Conservation (phyloP, 2,888 invertebrate species). For the Nemoura dubitans region DNA sequence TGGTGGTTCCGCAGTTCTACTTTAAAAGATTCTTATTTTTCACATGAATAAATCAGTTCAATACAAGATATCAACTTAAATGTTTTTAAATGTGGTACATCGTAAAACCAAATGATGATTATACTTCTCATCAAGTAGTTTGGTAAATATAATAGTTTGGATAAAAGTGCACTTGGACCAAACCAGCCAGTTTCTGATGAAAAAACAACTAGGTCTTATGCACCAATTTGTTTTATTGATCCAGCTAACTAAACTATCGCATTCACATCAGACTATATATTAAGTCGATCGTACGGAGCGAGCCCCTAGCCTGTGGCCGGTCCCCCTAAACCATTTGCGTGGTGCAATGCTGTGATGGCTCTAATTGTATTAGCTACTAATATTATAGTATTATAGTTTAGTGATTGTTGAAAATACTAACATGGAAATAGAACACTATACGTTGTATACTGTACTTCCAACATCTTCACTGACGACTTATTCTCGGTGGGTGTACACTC, state of each 20-base stretch:
- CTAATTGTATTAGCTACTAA: not conserved
- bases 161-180: not conserved
- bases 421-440: too few relatives aligned
- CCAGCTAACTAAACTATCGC: not conserved
- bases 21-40: too few relatives aligned
- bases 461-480: too few relatives aligned
- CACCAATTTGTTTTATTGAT: slow-evolving; percentile 5
- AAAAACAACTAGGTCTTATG: not conserved
- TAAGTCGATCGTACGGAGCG: not conserved
- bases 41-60: too few relatives aligned
- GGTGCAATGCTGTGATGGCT: not conserved
- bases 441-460: too few relatives aligned
- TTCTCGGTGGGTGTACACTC: too few relatives aligned
- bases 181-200: not conserved
- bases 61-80: not conserved
- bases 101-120: not conserved
- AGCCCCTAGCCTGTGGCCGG: not conserved
- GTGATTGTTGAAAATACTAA: too few relatives aligned
- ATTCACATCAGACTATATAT: not conserved
- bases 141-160: not conserved
- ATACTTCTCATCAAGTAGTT: too few relatives aligned
- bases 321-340: not conserved
- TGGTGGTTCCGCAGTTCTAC: too few relatives aligned
- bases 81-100: not conserved
- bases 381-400: too few relatives aligned